Conservation (phyloP, 2,888 invertebrate species). For the Lucinisca nassula region DNA sequence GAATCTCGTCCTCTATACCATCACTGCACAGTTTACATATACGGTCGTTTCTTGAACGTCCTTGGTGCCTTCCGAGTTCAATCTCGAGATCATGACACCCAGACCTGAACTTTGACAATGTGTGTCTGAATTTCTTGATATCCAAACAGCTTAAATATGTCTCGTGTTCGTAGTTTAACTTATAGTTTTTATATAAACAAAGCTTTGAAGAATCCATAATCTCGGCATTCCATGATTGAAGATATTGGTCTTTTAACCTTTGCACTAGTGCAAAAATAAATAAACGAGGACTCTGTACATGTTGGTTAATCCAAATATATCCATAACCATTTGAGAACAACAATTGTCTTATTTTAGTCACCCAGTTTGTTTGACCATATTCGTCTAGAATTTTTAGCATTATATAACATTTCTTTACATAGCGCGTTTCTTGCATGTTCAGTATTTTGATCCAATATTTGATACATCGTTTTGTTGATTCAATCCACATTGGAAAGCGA, state of each 20-base stretch:
- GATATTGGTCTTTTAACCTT: not conserved
- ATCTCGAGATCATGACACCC: conserved; percentile 21
- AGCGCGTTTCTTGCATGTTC: not conserved
- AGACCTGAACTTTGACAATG: not conserved
- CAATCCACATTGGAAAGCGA: not conserved
- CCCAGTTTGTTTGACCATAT: not conserved
- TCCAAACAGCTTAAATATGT: not conserved
- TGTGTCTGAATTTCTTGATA: not conserved
- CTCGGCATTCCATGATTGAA: not conserved
- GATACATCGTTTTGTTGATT: not conserved
- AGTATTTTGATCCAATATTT: not conserved
- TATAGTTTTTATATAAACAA: not conserved
- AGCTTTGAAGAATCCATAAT: not conserved
- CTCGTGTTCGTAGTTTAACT: not conserved
- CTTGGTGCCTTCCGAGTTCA: conserved; percentile 14
- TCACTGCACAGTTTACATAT: not conserved
- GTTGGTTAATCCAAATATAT: not conserved
- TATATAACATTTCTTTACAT: not conserved
- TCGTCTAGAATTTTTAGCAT: not conserved
- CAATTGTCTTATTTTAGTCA: not conserved
- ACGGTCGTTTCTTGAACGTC: not conserved
- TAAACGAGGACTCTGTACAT: not conserved
- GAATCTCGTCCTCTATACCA: not conserved
- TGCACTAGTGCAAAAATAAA: not conserved
- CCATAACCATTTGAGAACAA: not conserved